These are phyloP conservation scores for Cyprinella venusta DNA, from an alignment of 2,797 vertebrate genomes.

Conservation along the genomic window DNA sequence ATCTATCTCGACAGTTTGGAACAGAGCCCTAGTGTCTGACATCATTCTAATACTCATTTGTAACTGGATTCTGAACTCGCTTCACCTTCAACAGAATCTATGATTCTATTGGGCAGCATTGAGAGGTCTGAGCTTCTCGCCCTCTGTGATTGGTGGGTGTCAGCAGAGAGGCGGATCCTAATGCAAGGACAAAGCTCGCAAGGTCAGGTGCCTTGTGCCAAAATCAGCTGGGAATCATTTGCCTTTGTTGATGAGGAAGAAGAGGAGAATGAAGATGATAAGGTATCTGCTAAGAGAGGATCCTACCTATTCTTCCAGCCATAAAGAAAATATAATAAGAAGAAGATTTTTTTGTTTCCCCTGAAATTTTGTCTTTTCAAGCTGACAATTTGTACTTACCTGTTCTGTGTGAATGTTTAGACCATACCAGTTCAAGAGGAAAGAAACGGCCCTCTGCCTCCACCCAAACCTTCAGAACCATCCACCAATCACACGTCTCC, in stretches of 20 bases:
- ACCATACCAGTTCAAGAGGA: slow-evolving; percentile 76
- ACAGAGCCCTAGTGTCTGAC: neutral
- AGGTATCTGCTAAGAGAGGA: slow-evolving; percentile 59
- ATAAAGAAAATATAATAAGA: neutral
- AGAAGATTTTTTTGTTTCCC: neutral
- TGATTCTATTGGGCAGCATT: slow-evolving; percentile 92
- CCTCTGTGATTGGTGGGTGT: slow-evolving; percentile 87
- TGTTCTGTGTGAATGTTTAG: slow-evolving; percentile 58
- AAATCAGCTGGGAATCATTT: slow-evolving; percentile 85
- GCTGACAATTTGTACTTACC: neutral
- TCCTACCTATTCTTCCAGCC: neutral
- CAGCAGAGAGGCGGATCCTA: slow-evolving; percentile 83
- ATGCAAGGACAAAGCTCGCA: slow-evolving; percentile 73
- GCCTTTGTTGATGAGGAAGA: slow-evolving; percentile 89
- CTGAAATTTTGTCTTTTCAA: neutral
- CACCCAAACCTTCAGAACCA: slow-evolving; percentile 75
- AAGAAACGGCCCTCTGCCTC: slow-evolving; percentile 84
- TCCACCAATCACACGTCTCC: slow-evolving; percentile 66
- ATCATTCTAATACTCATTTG: slow-evolving; percentile 15
- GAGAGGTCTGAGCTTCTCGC: slow-evolving; percentile 88
- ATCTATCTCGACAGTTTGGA: neutral
- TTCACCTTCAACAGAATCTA: slow-evolving; percentile 80
- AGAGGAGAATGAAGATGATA: slow-evolving; percentile 81
- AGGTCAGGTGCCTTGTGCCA: slow-evolving; percentile 66
- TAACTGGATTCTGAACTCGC: slow-evolving; percentile 10